These are phyloP conservation scores for Melanotaenia duboulayi DNA, from an alignment of 2,113 vertebrate genomes.

Conservation along the genomic window DNA sequence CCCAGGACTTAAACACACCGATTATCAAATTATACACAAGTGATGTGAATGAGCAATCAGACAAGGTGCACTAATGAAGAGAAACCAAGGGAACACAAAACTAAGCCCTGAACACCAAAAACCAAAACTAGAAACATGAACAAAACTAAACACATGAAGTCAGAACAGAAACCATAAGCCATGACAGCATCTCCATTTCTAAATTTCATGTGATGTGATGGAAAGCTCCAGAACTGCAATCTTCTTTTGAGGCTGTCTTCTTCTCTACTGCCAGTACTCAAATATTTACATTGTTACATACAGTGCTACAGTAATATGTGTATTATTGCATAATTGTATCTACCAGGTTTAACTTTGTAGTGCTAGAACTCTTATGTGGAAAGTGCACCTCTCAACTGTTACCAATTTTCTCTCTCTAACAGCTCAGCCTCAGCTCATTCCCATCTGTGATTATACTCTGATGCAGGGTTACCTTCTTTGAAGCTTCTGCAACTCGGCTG, in stretches of 20 bases:
- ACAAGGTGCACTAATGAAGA: no score
- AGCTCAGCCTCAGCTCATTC: conserved; percentile 1
- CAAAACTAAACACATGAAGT: no score
- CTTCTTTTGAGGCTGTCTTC: neutral
- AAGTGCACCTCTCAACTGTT: neutral
- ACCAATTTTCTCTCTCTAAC: conserved; percentile 3
- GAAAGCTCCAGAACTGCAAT: neutral
- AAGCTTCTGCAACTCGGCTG: conserved; percentile 56
- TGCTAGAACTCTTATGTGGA: no score
- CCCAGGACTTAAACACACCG: no score
- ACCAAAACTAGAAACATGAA: no score
- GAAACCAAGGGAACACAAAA: no score
- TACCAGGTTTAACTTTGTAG: no score
- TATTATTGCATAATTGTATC: neutral
- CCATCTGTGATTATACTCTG: conserved; percentile 8
- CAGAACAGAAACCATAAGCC: no score
- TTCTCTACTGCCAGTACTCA: neutral
- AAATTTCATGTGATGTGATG: neutral
- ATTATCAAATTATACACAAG: no score
- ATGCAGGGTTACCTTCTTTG: conserved; percentile 70
- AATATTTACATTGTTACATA: neutral
- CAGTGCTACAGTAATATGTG: neutral
- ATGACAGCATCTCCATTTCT: conserved; percentile 12
- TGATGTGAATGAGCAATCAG: no score
- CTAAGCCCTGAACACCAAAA: no score